A percentile compares a stretch with the other conserved stretches of the same genome.
phyloP scores from a whole-genome alignment of 1,140 invertebrate species.

The Papilio xuthus region DNA sequence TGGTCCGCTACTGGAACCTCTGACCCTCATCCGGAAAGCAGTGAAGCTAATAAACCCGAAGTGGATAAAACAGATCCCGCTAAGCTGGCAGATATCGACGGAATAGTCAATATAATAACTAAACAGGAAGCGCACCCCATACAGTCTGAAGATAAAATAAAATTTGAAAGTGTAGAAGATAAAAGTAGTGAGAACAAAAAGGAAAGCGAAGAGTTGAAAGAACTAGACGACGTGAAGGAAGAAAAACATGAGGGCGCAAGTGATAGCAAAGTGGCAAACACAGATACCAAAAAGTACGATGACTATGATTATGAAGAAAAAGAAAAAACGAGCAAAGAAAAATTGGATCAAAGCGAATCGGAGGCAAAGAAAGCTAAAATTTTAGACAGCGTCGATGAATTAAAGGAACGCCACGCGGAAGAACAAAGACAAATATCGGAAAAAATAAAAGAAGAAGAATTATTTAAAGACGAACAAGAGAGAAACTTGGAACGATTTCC shows the following conservation, averaged over 20 bases:
- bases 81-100: conserved; percentile 67
- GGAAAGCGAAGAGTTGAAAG: conserved; percentile 39
- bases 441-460: conserved; percentile 70
- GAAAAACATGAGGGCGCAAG: conserved; percentile 27
- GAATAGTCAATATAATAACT: conserved; percentile 67
- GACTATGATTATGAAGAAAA: conserved; percentile 48
- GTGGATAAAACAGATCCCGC: conserved; percentile 45
- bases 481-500: conserved; percentile 51
- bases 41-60: conserved; percentile 42
- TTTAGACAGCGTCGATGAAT: conserved; percentile 66
- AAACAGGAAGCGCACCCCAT: conserved; percentile 10
- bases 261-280: conserved; percentile 28
- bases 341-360: conserved; percentile 53
- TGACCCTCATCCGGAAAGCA: conserved; percentile 29
- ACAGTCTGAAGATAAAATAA: conserved; percentile 38
- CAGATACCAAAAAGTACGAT: conserved; percentile 41
- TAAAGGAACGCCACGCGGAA: conserved; percentile 69
- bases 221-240: conserved; percentile 40
- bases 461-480: conserved; percentile 64
- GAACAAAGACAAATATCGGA: conserved; percentile 70
- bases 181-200: conserved; percentile 34
- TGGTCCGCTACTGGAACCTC: conserved; percentile 62
- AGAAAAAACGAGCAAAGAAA: conserved; percentile 41
- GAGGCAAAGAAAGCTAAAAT: conserved; percentile 71
- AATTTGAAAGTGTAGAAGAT: conserved; percentile 32